Base-by-base conservation (phyloP, 2,888 invertebrate species). In the Eledone cirrhosa region DNA sequence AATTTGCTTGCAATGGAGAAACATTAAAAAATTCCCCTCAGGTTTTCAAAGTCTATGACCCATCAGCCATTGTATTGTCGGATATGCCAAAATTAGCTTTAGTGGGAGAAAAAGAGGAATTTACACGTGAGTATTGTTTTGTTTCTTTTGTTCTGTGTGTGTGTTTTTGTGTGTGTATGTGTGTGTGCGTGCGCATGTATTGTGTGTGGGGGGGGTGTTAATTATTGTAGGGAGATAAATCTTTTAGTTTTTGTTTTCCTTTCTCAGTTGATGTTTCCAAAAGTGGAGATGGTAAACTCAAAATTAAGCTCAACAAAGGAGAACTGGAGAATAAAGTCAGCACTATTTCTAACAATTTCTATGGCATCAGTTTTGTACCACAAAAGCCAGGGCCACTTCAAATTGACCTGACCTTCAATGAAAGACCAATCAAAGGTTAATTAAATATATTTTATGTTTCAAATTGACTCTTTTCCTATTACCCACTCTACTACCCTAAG, bases 251-350 rank as follows among this genome's bases (percentile, higher is more conserved):
- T n/a, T 69, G 22, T 69, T 69, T 78, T 65, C 80, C 82, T 80
- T 84, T 93, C 92, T 84, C 92, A 97, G 99, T 99, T 91, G 98
- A 99, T 92, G 99, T 98, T 77, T 97, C 96, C 89, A 96, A 97
- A 89, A 99, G 99, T 78, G 99, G 99, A 65, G 99, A 99, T 93
- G 99, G 99, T 77, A 98, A 99, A 92, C 93, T 99, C 88, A 99
- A 99, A 93, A 99, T 99, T 89, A 98, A 98, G 87, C 98, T 99
- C 90, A 99, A 99, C 91, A 97, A 98, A 92, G 99, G 99, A 84
- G 97, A 98, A 93, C 97, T 99, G 82, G 98, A 99, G 76, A 99
- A 99, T 93, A 97, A 86, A 7, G 90, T 90, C 13, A 85, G 87
- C 63, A 81, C 84, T 69, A 82, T 86, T 27, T 81, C 83, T 41